A percentile compares a stretch with the other conserved stretches of the same genome.
Evolutionary conservation across 2,113 vertebrate species (phyloP).

Genomic region (zebrafish (Danio rerio)): DNA sequence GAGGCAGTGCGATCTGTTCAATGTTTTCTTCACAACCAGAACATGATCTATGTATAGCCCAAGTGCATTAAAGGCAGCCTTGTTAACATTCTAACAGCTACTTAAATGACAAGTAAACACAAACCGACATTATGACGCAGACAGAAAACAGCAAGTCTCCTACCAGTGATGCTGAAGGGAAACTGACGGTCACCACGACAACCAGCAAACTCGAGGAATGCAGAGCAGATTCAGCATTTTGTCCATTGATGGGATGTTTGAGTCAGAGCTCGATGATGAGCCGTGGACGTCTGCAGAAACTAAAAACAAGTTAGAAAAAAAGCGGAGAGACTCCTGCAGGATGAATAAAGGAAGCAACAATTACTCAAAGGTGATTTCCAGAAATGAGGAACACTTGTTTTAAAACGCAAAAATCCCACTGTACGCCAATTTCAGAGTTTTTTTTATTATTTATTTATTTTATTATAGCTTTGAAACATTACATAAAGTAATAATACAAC

Average conservation of each 20-base stretch:
- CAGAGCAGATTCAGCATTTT: no score
- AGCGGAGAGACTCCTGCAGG: background rate
- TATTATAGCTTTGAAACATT: no score
- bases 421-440: no score
- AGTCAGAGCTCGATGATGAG: background rate
- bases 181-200: background rate
- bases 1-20: background rate
- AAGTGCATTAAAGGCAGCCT: background rate
- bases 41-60: background rate
- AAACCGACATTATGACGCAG: background rate
- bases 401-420: no score
- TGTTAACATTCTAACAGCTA: background rate
- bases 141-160: background rate
- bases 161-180: background rate
- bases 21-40: background rate
- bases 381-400: background rate
- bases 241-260: background rate
- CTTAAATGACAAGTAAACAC: background rate
- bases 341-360: background rate
- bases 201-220: no score
- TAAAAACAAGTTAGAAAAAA: no score
- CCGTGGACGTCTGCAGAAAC: background rate
- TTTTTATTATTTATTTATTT: no score
- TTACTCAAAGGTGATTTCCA: background rate
- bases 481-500: no score